Evolutionary conservation across 1,140 invertebrate genomes (phyloP), one percentile per base, ranked within the genome.

Genomic region (Solen grandis): DNA sequence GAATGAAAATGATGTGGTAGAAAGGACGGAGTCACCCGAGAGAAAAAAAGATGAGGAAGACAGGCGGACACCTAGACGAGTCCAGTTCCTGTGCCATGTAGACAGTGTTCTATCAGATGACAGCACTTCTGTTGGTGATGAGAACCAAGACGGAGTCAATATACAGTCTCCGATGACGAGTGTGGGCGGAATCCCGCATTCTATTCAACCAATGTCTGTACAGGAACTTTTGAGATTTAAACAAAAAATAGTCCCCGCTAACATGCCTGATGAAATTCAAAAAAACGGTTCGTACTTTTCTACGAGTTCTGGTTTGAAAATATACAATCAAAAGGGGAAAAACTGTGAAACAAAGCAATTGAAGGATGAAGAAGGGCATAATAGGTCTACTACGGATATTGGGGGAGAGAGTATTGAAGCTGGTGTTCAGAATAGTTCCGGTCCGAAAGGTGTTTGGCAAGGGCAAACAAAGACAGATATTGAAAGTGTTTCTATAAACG

Each of bases 81-180:
- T 63, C 8, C 74, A 66, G 59, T 65, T 74, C 41, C 13, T 35
- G 38, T 55, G 60, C 31, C 60, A 76, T 27, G 31, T 22, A 29
- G 29, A n/a, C 10, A 52, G 33, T 25, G 41, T 22, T 1, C 65
- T 25, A 10, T 25, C 36, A 10, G 57, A 14, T 31, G 22, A 1
- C 14, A 74, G 31, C 2, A 31, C 27, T 16, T 22, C 1, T 10
- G 0, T 16, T 4, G 1, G 8, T 0, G 55, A 41, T n/a, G 57
- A 55, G 5, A 10, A 50, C 1, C 57, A 59, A 10, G 72, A 59
- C 63, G 41, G 46, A 63, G 35, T 52, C 3, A 86, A 79, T 13
- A 50, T 66, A 29, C 69, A 68, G 5, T 10, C 35, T 38, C 25
- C 55, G 38, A 68, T 55, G 25, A 14, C 59, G 33, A 10, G 55